These are phyloP conservation scores for Vimba vimba DNA, from an alignment of 2,113 vertebrate genomes.

Conservation along the genomic window DNA sequence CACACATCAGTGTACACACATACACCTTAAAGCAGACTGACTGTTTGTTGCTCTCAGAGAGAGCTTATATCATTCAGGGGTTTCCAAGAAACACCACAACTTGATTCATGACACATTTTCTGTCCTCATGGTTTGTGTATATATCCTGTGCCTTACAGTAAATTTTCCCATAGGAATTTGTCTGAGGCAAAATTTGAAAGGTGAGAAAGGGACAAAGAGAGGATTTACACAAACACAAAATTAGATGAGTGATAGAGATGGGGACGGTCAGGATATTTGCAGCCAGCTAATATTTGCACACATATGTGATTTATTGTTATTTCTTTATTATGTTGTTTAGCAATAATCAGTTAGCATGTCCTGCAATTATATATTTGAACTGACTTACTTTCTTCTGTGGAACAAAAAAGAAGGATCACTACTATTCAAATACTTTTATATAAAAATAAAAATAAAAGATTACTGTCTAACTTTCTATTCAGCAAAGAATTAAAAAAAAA, in stretches of 20 bases:
- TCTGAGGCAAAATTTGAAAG: slow-evolving; percentile 17
- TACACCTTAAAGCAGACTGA: slow-evolving; percentile 50
- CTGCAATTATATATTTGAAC: neutral
- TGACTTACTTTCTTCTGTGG: neutral
- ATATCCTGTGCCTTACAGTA: slow-evolving; percentile 45
- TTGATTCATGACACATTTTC: slow-evolving; percentile 58
- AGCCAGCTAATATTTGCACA: slow-evolving; percentile 45
- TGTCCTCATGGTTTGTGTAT: slow-evolving; percentile 57
- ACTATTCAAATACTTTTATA: too few species aligned
- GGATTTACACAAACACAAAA: slow-evolving; percentile 8
- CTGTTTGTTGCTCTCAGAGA: slow-evolving; percentile 48
- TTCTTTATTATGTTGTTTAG: slow-evolving; percentile 19
- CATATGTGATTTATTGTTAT: slow-evolving; percentile 39
- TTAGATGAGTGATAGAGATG: slow-evolving; percentile 1
- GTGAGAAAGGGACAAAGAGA: slow-evolving; percentile 22
- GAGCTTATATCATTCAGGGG: slow-evolving; percentile 51
- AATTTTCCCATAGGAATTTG: slow-evolving; percentile 44
- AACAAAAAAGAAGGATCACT: too few species aligned
- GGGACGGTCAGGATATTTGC: slow-evolving; percentile 43
- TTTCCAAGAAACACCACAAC: slow-evolving; percentile 53
- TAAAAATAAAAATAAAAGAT: too few species aligned
- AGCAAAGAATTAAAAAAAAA: too few species aligned
- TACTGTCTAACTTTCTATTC: too few species aligned
- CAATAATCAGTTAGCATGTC: neutral
- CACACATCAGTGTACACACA: slow-evolving; percentile 46